Conservation (phyloP, 1,140 invertebrate genomes). For the Diorhabda sublineata region DNA sequence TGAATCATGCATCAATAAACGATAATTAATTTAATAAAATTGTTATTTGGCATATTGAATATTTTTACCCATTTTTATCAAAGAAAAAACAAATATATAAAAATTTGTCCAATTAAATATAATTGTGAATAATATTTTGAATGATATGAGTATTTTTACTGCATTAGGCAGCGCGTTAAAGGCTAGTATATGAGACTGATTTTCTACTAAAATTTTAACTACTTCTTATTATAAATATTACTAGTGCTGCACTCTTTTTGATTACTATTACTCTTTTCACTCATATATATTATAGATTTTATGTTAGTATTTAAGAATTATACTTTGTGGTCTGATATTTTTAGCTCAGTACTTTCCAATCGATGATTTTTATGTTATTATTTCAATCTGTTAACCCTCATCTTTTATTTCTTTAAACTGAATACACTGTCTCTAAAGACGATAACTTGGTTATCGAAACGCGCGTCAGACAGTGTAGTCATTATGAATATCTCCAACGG, state of each 20-base stretch:
- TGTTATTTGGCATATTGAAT: not conserved
- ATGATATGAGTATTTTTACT: slow-evolving; percentile 11
- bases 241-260: slow-evolving; percentile 24
- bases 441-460: not conserved
- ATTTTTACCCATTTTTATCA: not conserved
- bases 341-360: not conserved
- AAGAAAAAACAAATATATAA: not conserved
- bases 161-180: slow-evolving; percentile 24
- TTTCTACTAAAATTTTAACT: slow-evolving; percentile 41
- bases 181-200: slow-evolving; percentile 47
- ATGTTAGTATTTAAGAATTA: not conserved
- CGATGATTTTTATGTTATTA: not conserved
- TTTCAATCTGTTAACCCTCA: not conserved
- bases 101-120: not conserved
- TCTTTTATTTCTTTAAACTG: not conserved
- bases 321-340: not conserved
- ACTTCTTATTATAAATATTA: slow-evolving; percentile 26
- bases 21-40: not conserved
- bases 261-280: not conserved
- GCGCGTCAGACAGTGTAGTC: no score
- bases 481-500: no score
- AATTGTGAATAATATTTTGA: slow-evolving; percentile 14
- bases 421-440: not conserved
- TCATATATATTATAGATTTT: not conserved
- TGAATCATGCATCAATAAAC: not conserved